Evolutionary conservation across 2,888 invertebrate species (phyloP).

Genomic region (Eilema sororculum): DNA sequence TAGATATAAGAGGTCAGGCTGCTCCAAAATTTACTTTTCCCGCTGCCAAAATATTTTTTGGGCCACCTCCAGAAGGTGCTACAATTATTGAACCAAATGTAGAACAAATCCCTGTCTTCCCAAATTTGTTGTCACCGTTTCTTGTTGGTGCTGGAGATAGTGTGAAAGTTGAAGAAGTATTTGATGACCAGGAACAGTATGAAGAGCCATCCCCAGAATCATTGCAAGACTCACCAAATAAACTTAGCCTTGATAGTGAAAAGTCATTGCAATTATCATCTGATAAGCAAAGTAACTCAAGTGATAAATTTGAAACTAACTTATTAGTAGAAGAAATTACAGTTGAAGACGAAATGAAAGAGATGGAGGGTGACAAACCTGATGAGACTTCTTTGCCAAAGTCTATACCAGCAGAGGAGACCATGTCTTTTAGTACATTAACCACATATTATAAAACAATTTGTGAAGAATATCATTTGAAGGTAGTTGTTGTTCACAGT

Average conservation of each 20-base stretch:
- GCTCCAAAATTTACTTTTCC: conserved; percentile 72
- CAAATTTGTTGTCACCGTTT: conserved; percentile 76
- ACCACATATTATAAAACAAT: conserved; percentile 91
- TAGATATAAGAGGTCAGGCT: conserved; percentile 81
- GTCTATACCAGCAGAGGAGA: conserved; percentile 74
- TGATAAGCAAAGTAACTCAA: conserved; percentile 62
- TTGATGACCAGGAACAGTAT: conserved; percentile 52
- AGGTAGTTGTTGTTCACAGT: conserved; percentile 84
- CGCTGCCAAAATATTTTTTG: conserved; percentile 79
- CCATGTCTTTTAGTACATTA: conserved; percentile 85
- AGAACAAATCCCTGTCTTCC: conserved; percentile 72
- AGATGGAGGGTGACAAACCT: conserved; percentile 58
- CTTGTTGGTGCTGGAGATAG: conserved; percentile 70
- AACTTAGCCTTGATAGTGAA: conserved; percentile 54
- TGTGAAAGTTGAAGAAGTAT: conserved; percentile 68
- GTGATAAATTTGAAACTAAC: conserved; percentile 74
- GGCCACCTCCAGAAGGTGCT: conserved; percentile 77
- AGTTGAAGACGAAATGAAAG: conserved; percentile 67
- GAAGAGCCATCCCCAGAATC: conserved; percentile 52
- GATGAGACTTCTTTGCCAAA: conserved; percentile 70
- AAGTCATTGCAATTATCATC: conserved; percentile 57
- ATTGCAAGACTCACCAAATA: conserved; percentile 38
- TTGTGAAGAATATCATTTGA: conserved; percentile 90
- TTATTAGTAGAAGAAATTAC: conserved; percentile 77
- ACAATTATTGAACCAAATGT: conserved; percentile 66